phyloP scores from a whole-genome alignment of 2,797 vertebrate species.

The Sebastes diploproa region DNA sequence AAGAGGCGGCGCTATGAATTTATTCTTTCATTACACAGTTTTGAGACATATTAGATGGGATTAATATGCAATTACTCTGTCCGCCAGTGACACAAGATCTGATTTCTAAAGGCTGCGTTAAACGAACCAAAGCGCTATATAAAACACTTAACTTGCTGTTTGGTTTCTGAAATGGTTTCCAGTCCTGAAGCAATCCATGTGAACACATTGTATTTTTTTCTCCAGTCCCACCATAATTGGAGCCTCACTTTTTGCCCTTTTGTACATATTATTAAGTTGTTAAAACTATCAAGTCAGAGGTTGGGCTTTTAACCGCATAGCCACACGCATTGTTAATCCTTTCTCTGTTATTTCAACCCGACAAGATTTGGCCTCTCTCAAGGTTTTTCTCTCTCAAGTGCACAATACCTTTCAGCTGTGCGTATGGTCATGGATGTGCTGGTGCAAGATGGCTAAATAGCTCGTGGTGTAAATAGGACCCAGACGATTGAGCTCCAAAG shows the following conservation, averaged over 20 bases:
- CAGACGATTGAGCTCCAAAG: slow-evolving; percentile 67
- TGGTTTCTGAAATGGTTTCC: slow-evolving; percentile 79
- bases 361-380: slow-evolving; percentile 70
- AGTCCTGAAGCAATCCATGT: slow-evolving; percentile 65
- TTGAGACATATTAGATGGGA: slow-evolving; percentile 63
- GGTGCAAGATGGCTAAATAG: slow-evolving; percentile 68
- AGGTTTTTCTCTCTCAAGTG: slow-evolving; percentile 60
- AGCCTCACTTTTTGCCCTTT: slow-evolving; percentile 71
- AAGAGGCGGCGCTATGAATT: slow-evolving; percentile 39
- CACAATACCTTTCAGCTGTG: slow-evolving; percentile 78
- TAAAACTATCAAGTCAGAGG: slow-evolving; percentile 79
- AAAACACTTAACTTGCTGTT: slow-evolving; percentile 72
- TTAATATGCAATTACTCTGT: slow-evolving; percentile 68
- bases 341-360: slow-evolving; percentile 74
- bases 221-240: slow-evolving; percentile 69
- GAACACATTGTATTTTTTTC: slow-evolving; percentile 73
- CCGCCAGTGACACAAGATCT: slow-evolving; percentile 61
- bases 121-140: slow-evolving; percentile 66
- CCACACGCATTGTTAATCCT: slow-evolving; percentile 79
- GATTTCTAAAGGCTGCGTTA: slow-evolving; percentile 64
- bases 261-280: slow-evolving; percentile 82
- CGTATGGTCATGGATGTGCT: slow-evolving; percentile 63
- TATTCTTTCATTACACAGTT: slow-evolving; percentile 66
- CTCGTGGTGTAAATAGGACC: slow-evolving; percentile 74
- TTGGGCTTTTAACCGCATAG: slow-evolving; percentile 68